phyloP scores from a whole-genome alignment of 2,113 vertebrate genomes.

The Gymnorhina tibicen region DNA sequence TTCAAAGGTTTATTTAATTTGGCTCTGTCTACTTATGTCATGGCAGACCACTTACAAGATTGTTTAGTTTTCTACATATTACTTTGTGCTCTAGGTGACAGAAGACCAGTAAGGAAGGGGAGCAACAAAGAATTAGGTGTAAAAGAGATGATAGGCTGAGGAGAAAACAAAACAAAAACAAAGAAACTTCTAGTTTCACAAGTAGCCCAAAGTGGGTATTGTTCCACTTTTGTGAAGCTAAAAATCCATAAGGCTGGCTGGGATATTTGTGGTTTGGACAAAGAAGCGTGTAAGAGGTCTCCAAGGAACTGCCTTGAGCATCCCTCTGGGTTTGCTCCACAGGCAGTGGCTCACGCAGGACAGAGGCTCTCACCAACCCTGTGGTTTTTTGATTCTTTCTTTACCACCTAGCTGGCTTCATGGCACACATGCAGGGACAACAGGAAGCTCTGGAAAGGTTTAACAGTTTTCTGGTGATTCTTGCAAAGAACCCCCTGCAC shows the following conservation, averaged over 20 bases:
- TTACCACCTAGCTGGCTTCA: background rate
- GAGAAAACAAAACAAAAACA: background rate
- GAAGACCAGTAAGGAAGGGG: no score
- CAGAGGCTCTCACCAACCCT: background rate
- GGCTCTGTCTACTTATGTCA: background rate
- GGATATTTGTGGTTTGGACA: background rate
- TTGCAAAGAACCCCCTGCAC: background rate
- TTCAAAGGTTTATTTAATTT: background rate
- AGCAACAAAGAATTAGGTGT: background rate
- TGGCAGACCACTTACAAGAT: background rate
- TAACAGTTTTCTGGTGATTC: background rate
- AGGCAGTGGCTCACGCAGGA: background rate
- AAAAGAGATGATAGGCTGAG: background rate
- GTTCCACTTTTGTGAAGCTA: background rate
- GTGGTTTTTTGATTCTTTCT: no score
- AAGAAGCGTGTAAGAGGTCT: background rate
- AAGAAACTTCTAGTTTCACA: background rate
- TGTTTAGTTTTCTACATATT: fast-evolving
- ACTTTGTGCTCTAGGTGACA: background rate
- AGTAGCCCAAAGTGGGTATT: background rate
- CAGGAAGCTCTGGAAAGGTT: background rate
- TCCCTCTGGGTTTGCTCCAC: background rate
- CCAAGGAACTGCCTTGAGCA: background rate
- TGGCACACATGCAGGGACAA: background rate
- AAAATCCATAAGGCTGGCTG: background rate